phyloP scores from a whole-genome alignment of 2,888 invertebrate species.

The Andrena minutula region DNA sequence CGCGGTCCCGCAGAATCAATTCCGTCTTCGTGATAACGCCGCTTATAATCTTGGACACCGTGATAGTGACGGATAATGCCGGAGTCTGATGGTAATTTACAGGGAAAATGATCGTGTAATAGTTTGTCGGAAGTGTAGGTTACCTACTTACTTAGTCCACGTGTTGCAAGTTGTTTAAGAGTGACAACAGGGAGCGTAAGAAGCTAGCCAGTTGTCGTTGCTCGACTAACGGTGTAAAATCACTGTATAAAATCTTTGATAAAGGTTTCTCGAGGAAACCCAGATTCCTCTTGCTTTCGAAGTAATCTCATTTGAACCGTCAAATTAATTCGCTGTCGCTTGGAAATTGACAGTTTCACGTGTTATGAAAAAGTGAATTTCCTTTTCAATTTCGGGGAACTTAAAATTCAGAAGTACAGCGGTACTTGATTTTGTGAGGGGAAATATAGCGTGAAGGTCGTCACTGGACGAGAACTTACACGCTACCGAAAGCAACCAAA shows the following conservation, averaged over 20 bases:
- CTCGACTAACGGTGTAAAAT: not conserved
- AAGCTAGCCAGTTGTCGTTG: constrained; percentile 5
- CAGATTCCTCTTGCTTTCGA: no score
- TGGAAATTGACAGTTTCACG: no score
- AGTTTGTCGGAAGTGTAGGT: constrained; percentile 38
- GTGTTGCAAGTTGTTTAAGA: constrained; percentile 34
- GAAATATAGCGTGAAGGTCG: constrained; percentile 1
- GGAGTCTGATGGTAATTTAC: constrained; percentile 59
- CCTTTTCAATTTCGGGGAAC: not conserved
- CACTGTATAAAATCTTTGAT: not conserved
- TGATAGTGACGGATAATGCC: constrained; percentile 63
- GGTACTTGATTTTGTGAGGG: not conserved
- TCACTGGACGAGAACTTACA: not conserved
- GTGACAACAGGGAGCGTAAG: constrained; percentile 10
- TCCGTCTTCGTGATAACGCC: constrained; percentile 59
- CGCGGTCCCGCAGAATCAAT: constrained; percentile 64
- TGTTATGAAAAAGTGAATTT: no score
- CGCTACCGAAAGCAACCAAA: constrained; percentile 14
- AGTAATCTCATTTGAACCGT: no score
- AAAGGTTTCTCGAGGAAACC: not conserved
- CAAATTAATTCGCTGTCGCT: no score
- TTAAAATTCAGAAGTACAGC: not conserved
- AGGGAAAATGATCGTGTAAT: constrained; percentile 66
- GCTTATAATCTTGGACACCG: constrained; percentile 49
- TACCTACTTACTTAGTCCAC: constrained; percentile 46